These are phyloP conservation scores for Parazoanthus atlanticus DNA, from an alignment of 92 coral and sea anemone species.

Conservation along the genomic window DNA sequence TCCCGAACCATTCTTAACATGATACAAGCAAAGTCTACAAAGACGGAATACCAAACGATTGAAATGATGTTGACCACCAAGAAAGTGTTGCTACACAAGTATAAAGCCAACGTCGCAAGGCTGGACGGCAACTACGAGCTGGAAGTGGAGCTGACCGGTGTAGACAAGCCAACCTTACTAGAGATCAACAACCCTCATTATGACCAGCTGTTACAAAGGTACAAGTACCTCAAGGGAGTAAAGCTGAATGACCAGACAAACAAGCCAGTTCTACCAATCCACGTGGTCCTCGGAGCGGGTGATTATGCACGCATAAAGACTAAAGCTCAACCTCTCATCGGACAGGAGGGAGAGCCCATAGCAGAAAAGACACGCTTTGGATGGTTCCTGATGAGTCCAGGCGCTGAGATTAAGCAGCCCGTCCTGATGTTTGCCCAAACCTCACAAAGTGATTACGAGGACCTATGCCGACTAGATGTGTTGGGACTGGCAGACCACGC, in stretches of 20 bases:
- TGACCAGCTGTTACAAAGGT: background rate
- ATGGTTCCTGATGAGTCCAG: conserved; percentile 21
- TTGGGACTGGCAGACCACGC: conserved; percentile 31
- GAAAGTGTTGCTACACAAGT: background rate
- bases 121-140: conserved; percentile 16
- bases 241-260: background rate
- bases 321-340: no score
- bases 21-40: no score
- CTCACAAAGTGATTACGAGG: conserved; percentile 23
- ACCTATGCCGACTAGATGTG: no score
- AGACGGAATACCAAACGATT: background rate
- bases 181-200: conserved; percentile 27
- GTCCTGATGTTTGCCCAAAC: conserved; percentile 27
- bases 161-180: conserved; percentile 25
- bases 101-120: background rate
- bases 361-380: no score
- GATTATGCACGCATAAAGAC: no score
- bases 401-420: conserved; percentile 14
- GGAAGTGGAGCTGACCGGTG: conserved; percentile 27
- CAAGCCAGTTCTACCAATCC: conserved; percentile 2
- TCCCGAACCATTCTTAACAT: no score
- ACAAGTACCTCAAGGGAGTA: background rate
- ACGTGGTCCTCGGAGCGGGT: no score
- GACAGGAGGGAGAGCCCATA: no score
- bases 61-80: background rate